Evolutionary conservation across 2,113 vertebrate genomes (phyloP), one percentile per base, ranked within the genome.

Genomic region (Catharus minimus): DNA sequence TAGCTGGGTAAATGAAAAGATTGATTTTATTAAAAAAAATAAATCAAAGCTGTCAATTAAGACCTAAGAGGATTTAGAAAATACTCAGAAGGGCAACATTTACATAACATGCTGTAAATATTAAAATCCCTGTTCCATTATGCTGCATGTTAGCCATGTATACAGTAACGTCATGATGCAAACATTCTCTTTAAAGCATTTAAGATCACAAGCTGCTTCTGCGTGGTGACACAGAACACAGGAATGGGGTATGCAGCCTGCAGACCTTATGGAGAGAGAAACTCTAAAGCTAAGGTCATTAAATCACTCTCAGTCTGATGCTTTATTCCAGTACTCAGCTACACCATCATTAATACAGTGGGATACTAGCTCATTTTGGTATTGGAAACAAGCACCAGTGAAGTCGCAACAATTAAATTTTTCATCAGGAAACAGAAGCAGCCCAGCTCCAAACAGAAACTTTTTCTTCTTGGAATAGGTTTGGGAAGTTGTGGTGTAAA

Each of bases 1-100:
- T 75, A 76, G 83, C 73, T 65, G 80, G 83, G 93, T 96, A 96
- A 97, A 93, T 93, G 87, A 95, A 96, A 96, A 96, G 88, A 86
- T 81, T 39, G 62, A 80, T 93, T 95, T 96, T 94, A 94, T 95
- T 94, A 94, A 92, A 85, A 93, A 94, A 95, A 65, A 65, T 53
- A 80, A 44, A 93, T 93, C 86, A 87, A 96, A 95, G 82, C 90
- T 97, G 95, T 93, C 96, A 96, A 88, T 96, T 95, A 94, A 94
- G 92, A 97, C 92, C 95, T 96, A 97, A 97, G 97, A 97, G 96
- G 96, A 98, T 97, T 97, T 97, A 85, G 89, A 86, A 97, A 97
- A 90, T 75, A 91, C 69, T 93, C 86, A 76, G 95, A 96, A 92
- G 93, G 95, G 86, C 84, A 94, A 75, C 33, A 86, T 96, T 95